Conservation (phyloP, 2,888 invertebrate genomes). For the Abrostola tripartita region DNA sequence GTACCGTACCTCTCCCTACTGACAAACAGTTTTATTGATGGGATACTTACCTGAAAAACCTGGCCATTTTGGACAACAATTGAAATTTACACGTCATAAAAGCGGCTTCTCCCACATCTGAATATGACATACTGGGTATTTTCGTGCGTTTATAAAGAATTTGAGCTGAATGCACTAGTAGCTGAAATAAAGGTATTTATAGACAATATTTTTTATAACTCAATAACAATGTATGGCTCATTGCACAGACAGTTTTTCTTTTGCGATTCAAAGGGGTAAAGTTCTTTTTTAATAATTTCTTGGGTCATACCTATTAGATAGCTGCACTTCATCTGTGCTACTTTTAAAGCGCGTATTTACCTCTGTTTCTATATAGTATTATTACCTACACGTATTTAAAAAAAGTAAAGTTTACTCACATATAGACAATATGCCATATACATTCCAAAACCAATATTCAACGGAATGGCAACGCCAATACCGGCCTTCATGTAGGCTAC, state of each 20-base stretch:
- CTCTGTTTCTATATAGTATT: background rate
- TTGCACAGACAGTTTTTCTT: no score
- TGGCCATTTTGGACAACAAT: conserved; percentile 57
- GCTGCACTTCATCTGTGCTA: no score
- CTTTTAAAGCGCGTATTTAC: no score
- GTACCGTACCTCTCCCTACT: no score
- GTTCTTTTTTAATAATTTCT: no score
- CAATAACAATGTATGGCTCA: no score
- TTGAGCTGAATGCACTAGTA: conserved; percentile 69
- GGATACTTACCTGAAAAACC: conserved; percentile 65
- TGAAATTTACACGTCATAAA: conserved; percentile 58
- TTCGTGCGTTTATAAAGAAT: conserved; percentile 67
- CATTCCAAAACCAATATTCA: conserved; percentile 64
- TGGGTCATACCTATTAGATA: no score
- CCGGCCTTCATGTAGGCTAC: conserved; percentile 74
- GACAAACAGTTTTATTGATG: background rate
- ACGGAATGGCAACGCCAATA: conserved; percentile 44
- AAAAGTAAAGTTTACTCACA: conserved; percentile 63
- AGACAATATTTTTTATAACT: no score
- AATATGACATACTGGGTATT: conserved; percentile 70
- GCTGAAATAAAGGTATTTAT: conserved; percentile 54
- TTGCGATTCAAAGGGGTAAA: no score
- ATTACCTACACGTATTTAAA: no score
- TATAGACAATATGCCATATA: conserved; percentile 73
- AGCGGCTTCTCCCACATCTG: conserved; percentile 77